Conservation (phyloP, 1,140 invertebrate species). For the Ectropis grisescens region DNA sequence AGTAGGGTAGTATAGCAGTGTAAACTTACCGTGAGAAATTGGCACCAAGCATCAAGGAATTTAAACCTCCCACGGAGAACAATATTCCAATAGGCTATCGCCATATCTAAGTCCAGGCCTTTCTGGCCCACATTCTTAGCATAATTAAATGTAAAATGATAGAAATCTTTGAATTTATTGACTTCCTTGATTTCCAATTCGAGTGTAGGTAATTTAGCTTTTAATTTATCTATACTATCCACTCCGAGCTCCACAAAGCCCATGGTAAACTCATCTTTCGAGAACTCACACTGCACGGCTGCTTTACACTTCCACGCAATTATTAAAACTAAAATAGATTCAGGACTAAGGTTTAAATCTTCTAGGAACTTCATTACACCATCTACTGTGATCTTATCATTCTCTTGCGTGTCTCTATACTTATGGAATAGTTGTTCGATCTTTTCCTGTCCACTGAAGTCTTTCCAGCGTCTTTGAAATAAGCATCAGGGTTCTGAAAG, state of each 20-base stretch:
- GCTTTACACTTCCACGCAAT: slow-evolving; percentile 99
- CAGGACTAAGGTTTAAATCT: slow-evolving; percentile 91
- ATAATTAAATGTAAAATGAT: slow-evolving; percentile 99
- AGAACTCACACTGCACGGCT: slow-evolving; percentile 97
- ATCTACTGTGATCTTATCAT: slow-evolving; percentile 94
- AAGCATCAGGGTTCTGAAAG: slow-evolving; percentile 96
- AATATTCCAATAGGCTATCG: slow-evolving; percentile 99
- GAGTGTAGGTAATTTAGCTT: slow-evolving; percentile 83
- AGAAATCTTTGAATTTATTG: slow-evolving; percentile 96
- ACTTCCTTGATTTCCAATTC: slow-evolving; percentile 92
- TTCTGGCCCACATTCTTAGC: slow-evolving; percentile 98
- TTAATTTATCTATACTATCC: slow-evolving; percentile 95
- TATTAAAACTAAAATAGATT: slow-evolving; percentile 94
- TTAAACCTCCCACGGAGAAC: slow-evolving; percentile 93
- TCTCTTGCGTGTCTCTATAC: slow-evolving; percentile 91
- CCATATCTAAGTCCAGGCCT: slow-evolving; percentile 96
- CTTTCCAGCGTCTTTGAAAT: slow-evolving; percentile 83
- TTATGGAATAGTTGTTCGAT: slow-evolving; percentile 86
- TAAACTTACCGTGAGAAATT: slow-evolving; percentile 92
- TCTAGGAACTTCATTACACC: slow-evolving; percentile 96
- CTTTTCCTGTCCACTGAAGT: slow-evolving; percentile 90
- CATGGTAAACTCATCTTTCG: slow-evolving; percentile 93
- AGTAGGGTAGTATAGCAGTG: too few species aligned
- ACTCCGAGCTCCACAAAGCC: slow-evolving; percentile 93
- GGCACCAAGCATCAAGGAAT: slow-evolving; percentile 93